Percentiles rank a stretch among this genome's conserved stretches.
phyloP scores from a whole-genome alignment of 2,113 vertebrate genomes.

The Spizaetus ornatus region DNA sequence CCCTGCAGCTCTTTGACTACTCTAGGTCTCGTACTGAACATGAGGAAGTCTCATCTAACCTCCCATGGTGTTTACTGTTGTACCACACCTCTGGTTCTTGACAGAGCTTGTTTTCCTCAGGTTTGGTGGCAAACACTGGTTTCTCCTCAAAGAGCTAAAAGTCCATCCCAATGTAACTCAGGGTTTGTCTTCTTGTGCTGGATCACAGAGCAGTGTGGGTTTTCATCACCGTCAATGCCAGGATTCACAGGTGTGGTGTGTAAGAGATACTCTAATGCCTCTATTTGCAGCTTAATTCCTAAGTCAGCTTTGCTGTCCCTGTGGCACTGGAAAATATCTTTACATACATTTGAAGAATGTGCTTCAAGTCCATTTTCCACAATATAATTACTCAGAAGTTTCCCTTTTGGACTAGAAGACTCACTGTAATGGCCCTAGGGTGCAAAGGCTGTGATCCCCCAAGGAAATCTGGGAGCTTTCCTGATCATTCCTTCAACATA shows the following conservation, averaged over 20 bases:
- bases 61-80: background rate
- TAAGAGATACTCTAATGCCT: background rate
- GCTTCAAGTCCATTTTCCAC: background rate
- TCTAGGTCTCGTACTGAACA: background rate
- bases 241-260: background rate
- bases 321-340: background rate
- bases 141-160: background rate
- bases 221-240: background rate
- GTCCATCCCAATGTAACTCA: background rate
- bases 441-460: background rate
- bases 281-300: background rate
- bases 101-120: background rate
- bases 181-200: background rate
- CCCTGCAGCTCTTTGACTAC: background rate
- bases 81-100: background rate
- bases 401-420: background rate
- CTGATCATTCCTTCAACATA: background rate
- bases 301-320: background rate
- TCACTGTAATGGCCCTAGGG: background rate
- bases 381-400: background rate
- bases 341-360: background rate
- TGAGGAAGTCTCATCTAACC: background rate
- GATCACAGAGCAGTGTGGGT: background rate
- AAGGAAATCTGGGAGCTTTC: background rate
- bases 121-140: background rate